Evolutionary conservation across 23 tunicate species (phyloP).

Genomic region (Trididemnum miniatum): DNA sequence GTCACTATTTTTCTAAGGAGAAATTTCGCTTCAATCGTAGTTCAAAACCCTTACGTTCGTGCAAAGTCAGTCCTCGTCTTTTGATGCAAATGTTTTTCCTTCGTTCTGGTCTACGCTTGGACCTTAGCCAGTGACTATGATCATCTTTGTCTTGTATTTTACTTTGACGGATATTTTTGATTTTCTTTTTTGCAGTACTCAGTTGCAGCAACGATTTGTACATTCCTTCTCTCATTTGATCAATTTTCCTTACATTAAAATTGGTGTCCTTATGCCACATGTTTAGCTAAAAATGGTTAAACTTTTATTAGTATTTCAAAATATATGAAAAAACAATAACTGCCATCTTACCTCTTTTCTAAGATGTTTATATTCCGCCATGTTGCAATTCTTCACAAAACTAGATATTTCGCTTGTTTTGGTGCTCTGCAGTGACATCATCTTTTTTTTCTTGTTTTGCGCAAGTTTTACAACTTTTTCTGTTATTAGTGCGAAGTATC

Average conservation of each 20-base stretch:
- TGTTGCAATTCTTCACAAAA: slow-evolving; percentile 85
- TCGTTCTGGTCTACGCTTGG: slow-evolving; percentile 43
- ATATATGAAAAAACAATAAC: no score
- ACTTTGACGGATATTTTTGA: slow-evolving; percentile 42
- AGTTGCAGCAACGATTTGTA: slow-evolving; percentile 60
- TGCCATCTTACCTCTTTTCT: slow-evolving; percentile 65
- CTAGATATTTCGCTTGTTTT: slow-evolving; percentile 83
- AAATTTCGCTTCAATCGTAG: no score
- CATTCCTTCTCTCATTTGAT: slow-evolving; percentile 42
- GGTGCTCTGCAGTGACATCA: slow-evolving; percentile 59
- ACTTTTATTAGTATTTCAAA: no score
- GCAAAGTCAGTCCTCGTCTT: not conserved
- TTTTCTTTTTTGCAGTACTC: slow-evolving; percentile 62
- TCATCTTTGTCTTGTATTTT: slow-evolving; percentile 30
- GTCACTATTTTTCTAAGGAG: no score
- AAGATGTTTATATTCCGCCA: slow-evolving; percentile 55
- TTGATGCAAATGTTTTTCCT: not conserved
- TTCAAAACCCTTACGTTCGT: slow-evolving; percentile 32
- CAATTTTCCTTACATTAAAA: slow-evolving; percentile 45
- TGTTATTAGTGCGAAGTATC: no score
- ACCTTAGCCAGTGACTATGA: slow-evolving; percentile 19
- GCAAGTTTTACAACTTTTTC: no score
- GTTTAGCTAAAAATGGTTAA: slow-evolving; percentile 43
- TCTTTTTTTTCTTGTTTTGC: not conserved
- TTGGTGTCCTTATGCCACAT: slow-evolving; percentile 83